Percentiles rank a stretch among this genome's conserved stretches.
phyloP scores from a whole-genome alignment of 2,797 vertebrate genomes.

The Urocyon cinereoargenteus region DNA sequence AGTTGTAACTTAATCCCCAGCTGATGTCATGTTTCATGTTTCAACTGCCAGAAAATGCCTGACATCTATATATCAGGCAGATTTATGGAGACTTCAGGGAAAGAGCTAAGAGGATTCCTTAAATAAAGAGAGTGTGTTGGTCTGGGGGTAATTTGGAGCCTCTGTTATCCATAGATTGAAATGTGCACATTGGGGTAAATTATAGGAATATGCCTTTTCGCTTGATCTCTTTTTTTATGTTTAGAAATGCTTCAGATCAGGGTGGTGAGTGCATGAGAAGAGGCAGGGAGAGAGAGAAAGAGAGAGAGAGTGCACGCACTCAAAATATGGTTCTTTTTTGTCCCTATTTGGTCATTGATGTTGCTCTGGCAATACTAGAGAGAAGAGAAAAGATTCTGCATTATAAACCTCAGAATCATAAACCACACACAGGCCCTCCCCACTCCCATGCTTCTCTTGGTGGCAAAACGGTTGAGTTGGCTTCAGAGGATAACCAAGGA shows the following conservation, averaged over 20 bases:
- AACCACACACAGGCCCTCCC: conserved; percentile 82
- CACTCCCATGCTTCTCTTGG: conserved; percentile 77
- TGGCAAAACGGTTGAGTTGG: not conserved
- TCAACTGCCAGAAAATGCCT: conserved; percentile 74
- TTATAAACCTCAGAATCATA: conserved; percentile 83
- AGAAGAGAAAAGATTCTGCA: conserved; percentile 67
- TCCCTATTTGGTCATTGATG: conserved; percentile 73
- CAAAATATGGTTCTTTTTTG: conserved; percentile 53
- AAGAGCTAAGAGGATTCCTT: conserved; percentile 71
- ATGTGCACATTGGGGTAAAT: conserved; percentile 56
- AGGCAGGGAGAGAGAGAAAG: not conserved
- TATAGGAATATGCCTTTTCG: conserved; percentile 49
- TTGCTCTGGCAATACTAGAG: conserved; percentile 53
- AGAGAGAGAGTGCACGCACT: not conserved
- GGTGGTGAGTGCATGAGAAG: not conserved
- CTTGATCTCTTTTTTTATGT: conserved; percentile 59
- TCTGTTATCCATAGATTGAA: conserved; percentile 41
- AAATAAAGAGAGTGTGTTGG: conserved; percentile 62
- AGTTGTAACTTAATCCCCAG: conserved; percentile 75
- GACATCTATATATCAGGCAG: conserved; percentile 76
- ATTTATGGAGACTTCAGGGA: conserved; percentile 77
- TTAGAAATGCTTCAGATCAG: conserved; percentile 60
- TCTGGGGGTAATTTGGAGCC: conserved; percentile 67
- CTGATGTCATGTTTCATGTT: conserved; percentile 68
- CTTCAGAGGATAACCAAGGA: not conserved